phyloP scores from a whole-genome alignment of 2,113 vertebrate genomes.

The Brienomyrus brachyistius region DNA sequence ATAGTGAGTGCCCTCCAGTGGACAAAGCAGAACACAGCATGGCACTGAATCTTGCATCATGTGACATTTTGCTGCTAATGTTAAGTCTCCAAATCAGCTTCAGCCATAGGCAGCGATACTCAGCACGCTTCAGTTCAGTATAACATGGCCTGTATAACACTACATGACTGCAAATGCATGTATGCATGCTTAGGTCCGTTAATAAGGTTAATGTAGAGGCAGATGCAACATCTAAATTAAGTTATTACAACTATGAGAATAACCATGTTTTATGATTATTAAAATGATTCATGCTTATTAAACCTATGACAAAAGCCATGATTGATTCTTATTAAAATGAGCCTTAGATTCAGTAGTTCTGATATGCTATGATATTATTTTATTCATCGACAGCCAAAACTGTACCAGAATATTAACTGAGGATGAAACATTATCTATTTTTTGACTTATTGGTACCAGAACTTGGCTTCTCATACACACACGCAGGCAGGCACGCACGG shows the following conservation, averaged over 20 bases:
- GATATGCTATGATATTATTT: neutral
- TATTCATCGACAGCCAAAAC: neutral
- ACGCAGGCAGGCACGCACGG: neutral
- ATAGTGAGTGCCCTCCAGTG: conserved; percentile 18
- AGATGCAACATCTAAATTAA: neutral
- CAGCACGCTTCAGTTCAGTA: neutral
- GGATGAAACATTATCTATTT: neutral
- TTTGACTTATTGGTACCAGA: neutral
- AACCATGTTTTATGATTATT: neutral
- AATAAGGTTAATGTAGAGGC: neutral
- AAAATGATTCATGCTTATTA: neutral
- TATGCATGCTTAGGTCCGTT: neutral
- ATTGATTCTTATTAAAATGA: neutral
- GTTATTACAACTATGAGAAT: neutral
- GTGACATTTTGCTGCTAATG: neutral
- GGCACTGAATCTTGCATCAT: too few species aligned
- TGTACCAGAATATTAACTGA: neutral
- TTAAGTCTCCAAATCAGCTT: neutral
- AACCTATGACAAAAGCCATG: neutral
- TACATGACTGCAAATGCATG: neutral
- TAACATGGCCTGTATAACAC: neutral
- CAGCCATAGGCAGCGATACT: neutral
- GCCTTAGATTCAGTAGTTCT: neutral
- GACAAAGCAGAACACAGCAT: neutral
- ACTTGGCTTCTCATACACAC: neutral